Conservation (phyloP, 2,888 invertebrate genomes). For the Machimus atricapillus region DNA sequence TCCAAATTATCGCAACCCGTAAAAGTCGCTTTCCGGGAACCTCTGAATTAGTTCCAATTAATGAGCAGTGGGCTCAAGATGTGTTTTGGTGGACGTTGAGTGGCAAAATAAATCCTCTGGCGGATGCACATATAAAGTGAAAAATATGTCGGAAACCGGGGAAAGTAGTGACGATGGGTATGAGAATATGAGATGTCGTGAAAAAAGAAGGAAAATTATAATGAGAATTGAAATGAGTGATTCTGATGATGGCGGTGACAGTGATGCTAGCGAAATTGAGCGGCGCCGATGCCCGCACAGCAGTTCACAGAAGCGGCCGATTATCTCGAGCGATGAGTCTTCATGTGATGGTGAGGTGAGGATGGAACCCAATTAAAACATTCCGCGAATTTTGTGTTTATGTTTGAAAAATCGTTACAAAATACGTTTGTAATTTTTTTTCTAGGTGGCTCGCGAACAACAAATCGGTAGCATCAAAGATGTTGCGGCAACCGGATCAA, state of each 20-base stretch:
- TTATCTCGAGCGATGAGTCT: constrained; percentile 44
- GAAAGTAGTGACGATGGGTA: constrained; percentile 44
- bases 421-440: not conserved
- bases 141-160: constrained; percentile 46
- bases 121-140: constrained; percentile 48
- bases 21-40: not conserved
- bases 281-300: not conserved
- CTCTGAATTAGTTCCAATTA: not conserved
- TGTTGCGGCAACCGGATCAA: not conserved
- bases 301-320: not conserved
- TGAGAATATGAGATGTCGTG: constrained; percentile 26
- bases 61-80: not conserved
- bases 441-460: not conserved
- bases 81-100: not conserved
- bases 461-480: not conserved
- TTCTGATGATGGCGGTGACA: constrained; percentile 51
- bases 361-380: not conserved
- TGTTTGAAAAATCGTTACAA: not conserved
- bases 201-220: constrained; percentile 55
- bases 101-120: not conserved
- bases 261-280: constrained; percentile 45
- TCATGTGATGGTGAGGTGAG: constrained; percentile 59
- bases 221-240: constrained; percentile 61
- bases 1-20: not conserved
- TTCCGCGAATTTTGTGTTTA: not conserved